These are phyloP conservation scores for Oryzias curvinotus DNA, from an alignment of 2,113 vertebrate genomes.

Conservation along the genomic window DNA sequence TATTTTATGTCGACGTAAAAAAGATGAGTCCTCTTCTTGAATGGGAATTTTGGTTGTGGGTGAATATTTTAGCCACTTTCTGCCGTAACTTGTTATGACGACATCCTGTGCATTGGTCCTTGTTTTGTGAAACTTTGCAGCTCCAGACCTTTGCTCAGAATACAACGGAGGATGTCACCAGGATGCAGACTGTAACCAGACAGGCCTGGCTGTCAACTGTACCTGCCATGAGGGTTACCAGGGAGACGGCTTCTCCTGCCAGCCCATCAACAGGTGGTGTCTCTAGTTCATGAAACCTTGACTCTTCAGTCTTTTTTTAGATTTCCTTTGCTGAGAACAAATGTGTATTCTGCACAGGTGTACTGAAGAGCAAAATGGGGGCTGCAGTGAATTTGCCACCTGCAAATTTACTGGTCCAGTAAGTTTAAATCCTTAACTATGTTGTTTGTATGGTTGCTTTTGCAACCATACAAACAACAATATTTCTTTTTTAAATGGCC, in stretches of 20 bases:
- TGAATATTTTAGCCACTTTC: too few species aligned
- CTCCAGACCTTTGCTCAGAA: conserved; percentile 79
- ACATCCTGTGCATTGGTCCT: too few species aligned
- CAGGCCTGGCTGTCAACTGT: conserved; percentile 74
- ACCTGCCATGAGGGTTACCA: conserved; percentile 76
- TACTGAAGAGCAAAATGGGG: conserved; percentile 78
- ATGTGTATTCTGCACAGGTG: conserved; percentile 65
- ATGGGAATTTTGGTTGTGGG: too few species aligned
- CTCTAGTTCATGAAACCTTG: not conserved
- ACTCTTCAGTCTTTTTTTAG: not conserved
- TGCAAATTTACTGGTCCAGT: conserved; percentile 87
- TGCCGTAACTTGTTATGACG: too few species aligned
- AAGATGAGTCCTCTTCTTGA: too few species aligned
- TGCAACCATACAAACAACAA: not conserved
- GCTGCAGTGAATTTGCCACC: conserved; percentile 87
- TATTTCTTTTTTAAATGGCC: too few species aligned
- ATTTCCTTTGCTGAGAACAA: not conserved
- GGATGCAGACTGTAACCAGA: conserved; percentile 82
- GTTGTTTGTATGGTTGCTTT: not conserved
- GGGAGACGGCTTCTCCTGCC: conserved; percentile 84
- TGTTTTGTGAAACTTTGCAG: conserved; percentile 55
- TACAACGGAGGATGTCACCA: conserved; percentile 83
- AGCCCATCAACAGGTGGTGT: conserved; percentile 74
- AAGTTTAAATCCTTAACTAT: conserved; percentile 52
- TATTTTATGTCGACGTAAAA: too few species aligned